Conservation (phyloP, 2,113 vertebrate species). For the Panthera uncia region DNA sequence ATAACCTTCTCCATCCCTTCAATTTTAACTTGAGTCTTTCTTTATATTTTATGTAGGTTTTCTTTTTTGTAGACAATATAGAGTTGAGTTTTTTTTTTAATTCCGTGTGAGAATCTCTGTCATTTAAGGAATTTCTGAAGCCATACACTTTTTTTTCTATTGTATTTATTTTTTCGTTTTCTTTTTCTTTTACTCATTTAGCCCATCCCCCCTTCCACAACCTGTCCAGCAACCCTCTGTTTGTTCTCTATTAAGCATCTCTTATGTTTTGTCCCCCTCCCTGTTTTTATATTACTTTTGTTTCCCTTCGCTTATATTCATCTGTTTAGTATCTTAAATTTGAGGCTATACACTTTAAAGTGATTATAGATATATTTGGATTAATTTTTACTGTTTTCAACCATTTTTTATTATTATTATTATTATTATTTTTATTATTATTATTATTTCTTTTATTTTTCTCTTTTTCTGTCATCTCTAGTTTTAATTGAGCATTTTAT, state of each 20-base stretch:
- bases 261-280: too few species aligned
- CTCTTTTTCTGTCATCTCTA: neutral
- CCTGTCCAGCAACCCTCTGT: too few species aligned
- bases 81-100: neutral
- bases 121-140: neutral
- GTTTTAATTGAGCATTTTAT: neutral
- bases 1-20: neutral
- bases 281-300: too few species aligned
- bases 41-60: neutral
- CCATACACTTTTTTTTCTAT: neutral
- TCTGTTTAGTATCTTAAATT: too few species aligned
- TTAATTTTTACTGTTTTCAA: neutral
- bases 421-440: neutral
- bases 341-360: neutral
- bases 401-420: neutral
- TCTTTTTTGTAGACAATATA: neutral
- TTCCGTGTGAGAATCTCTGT: neutral
- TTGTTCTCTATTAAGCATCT: too few species aligned
- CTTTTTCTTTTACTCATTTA: too few species aligned
- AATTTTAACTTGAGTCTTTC: neutral
- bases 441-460: neutral
- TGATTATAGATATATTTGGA: neutral
- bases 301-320: too few species aligned
- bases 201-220: too few species aligned
- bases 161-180: too few species aligned